Conservation (phyloP, 2,797 vertebrate genomes). For the Myioborus melanocephalus region DNA sequence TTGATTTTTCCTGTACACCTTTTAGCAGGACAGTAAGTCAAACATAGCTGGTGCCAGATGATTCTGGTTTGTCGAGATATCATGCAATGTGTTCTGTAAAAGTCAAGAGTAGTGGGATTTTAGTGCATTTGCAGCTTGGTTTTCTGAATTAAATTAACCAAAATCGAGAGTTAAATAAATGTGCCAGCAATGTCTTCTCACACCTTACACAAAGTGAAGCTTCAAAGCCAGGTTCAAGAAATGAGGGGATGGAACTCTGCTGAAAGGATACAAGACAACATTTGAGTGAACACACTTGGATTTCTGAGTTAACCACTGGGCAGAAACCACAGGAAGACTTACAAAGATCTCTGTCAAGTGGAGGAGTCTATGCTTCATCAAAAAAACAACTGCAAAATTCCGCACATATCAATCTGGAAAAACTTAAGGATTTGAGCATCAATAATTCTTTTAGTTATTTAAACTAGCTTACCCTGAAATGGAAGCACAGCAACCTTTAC, state of each 20-base stretch:
- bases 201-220: accelerated
- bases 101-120: background rate
- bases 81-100: background rate
- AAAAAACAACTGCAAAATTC: background rate
- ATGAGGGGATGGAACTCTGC: background rate
- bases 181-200: background rate
- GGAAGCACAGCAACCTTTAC: background rate
- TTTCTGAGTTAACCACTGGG: background rate
- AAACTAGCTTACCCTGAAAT: background rate
- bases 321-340: background rate
- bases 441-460: background rate
- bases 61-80: slow-evolving; percentile 17
- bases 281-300: background rate
- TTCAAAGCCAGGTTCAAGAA: background rate
- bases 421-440: background rate
- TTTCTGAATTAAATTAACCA: background rate
- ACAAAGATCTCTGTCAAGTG: background rate
- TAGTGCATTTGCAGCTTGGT: background rate
- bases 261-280: accelerated
- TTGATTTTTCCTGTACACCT: slow-evolving; percentile 53
- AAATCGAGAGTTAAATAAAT: background rate
- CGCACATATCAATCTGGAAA: background rate
- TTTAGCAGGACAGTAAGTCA: slow-evolving; percentile 41
- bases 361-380: background rate
- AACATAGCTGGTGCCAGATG: slow-evolving; percentile 1